phyloP scores from a whole-genome alignment of 2,113 vertebrate species.

The Xiphias gladius region DNA sequence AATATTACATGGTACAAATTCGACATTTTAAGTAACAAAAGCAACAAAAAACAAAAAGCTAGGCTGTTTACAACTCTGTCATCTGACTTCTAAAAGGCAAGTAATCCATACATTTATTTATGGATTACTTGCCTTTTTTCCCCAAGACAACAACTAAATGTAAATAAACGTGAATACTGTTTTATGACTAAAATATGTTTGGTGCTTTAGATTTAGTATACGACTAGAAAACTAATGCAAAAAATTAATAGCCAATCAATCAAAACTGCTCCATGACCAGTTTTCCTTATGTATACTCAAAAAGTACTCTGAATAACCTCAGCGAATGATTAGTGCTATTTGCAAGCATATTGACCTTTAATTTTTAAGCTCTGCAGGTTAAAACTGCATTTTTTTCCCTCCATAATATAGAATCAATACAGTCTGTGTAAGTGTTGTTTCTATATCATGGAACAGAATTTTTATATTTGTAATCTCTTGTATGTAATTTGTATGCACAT shows the following conservation, averaged over 20 bases:
- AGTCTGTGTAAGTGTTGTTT: neutral
- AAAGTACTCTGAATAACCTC: conserved; percentile 7
- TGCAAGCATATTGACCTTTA: conserved; percentile 23
- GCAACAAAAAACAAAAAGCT: too few relatives aligned
- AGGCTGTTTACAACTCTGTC: too few relatives aligned
- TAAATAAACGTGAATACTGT: neutral
- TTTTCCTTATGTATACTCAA: neutral
- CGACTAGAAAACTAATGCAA: neutral
- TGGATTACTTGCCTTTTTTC: too few relatives aligned
- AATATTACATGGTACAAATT: too few relatives aligned
- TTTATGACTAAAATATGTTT: neutral
- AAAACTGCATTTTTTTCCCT: conserved; percentile 20
- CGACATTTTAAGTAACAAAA: too few relatives aligned
- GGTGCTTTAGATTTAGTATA: neutral
- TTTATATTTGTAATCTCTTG: conserved; percentile 6
- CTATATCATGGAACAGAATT: neutral
- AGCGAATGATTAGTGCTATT: conserved; percentile 27
- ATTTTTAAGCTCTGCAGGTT: conserved; percentile 9
- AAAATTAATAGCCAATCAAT: conserved; percentile 29
- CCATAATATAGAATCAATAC: neutral
- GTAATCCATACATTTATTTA: too few relatives aligned
- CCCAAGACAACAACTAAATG: neutral
- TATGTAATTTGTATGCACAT: conserved; percentile 35
- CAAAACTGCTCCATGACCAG: neutral
- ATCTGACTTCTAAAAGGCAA: neutral